Base-by-base conservation (phyloP, 2,113 vertebrate species). In the Xiphias gladius region DNA sequence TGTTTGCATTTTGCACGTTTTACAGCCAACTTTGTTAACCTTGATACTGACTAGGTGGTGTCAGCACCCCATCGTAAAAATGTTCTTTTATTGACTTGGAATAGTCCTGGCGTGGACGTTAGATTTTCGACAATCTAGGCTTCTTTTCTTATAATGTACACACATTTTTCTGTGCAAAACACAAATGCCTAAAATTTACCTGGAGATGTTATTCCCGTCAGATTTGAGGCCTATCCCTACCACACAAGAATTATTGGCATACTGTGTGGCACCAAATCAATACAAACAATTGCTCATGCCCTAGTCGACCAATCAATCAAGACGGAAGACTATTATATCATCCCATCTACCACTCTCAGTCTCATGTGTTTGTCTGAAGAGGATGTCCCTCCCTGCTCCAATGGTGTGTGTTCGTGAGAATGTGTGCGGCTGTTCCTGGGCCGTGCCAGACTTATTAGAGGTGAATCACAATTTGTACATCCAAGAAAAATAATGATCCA, bases 401-500 rank as follows among this genome's bases (percentile, higher is more conserved):
- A 37, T n/a, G 14, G 26, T 16, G 71, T 77, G 43, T 71, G 3
- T 39, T 6, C 7, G 37, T 35, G 39, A 63, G 46, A 30, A 2
- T 46, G 54, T 65, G 41, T 70, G 41, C 14, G 55, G 20, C 39
- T 69, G 63, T 78, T 80, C 19, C 58, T 64, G 62, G 68, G 41
- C 52, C 52, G 65, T 73, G 64, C 63, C 85, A 82, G 70, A 66
- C 65, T 76, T 82, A 50, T 85, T 68, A 82, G 20, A 81, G 71
- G 50, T 88, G 43, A 85, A 83, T 88, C 76, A 76, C 62, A 43
- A 32, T 62, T 81, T 80, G 57, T 69, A 74, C 30, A 68, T 73
- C 70, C 74, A 86, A 86, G 12, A 85, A 88, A 61, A 87, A 90
- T 70, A 84, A 85, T 73, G 76, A 81, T 24, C 20, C 30, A 82